Evolutionary conservation across 1,140 invertebrate species (phyloP), one percentile per base, ranked within the genome.

Genomic region (Drosophila ironensis): DNA sequence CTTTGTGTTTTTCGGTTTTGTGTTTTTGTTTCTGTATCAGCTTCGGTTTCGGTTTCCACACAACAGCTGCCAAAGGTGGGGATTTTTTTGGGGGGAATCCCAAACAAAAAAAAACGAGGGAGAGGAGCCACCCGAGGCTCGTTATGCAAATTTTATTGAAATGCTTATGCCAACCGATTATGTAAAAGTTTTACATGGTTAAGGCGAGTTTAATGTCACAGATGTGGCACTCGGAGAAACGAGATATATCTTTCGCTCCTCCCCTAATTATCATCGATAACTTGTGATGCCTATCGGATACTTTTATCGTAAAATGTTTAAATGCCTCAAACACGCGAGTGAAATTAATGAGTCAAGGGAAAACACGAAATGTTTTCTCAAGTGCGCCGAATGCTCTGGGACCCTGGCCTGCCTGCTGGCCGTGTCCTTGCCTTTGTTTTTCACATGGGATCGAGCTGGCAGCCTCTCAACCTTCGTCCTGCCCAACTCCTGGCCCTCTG

Each of bases 141-240:
- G 77, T 76, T 81, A 72, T 82, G 77, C 67, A 72, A 81, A 81
- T 81, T 81, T 75, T 72, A 81, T 81, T 75, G 71, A 81, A 75
- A 81, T 75, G 76, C 71, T 28, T 66, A 57, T 66, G 71, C 59
- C 57, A 53, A 63, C 66, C 76, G 76, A 81, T 81, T 81, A 81
- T 71, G 71, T 81, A 75, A 67, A 81, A 81, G 67, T 71, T 78
- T 35, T 54, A 66, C 72, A 54, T 61, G 45, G 52, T 68, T 68
- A 45, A 68, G 22, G 41, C 52, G 46, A 59, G 44, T 71, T 68
- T 71, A 51, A 59, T 70, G 42, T 33, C 45, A 44, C 28, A 57
- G 17, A 35, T 67, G 11, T 25, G 14, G 12, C 17, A 53, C 51
- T 46, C 12, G n/a, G n/a, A n/a, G n/a, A n/a, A n/a, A n/a, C n/a